phyloP scores from a whole-genome alignment of 2,888 invertebrate species.

The Parnassius apollo region DNA sequence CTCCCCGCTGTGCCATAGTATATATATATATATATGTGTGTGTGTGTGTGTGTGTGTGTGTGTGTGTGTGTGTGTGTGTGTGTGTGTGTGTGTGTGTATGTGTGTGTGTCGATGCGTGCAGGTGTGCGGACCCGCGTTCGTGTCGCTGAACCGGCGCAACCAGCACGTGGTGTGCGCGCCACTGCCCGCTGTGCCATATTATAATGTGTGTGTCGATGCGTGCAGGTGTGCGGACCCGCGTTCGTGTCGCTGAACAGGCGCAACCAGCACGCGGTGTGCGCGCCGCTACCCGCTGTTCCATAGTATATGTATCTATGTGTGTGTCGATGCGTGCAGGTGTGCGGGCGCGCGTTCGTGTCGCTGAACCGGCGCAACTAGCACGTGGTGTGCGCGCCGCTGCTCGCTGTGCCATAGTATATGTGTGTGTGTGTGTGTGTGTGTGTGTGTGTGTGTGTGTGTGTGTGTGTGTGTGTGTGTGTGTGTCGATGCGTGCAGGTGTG shows the following conservation, averaged over 20 bases:
- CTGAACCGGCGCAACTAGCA: conserved; percentile 70
- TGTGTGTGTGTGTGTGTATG: conserved; percentile 45
- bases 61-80: conserved; percentile 55
- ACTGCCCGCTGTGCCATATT: conserved; percentile 76
- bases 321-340: too few relatives aligned
- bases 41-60: conserved; percentile 55
- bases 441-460: conserved; percentile 66
- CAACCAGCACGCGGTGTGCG: conserved; percentile 64
- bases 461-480: conserved; percentile 38
- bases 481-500: too few relatives aligned
- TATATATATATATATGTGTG: too few relatives aligned
- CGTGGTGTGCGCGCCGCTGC: conserved; percentile 59
- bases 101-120: too few relatives aligned
- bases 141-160: conserved; percentile 65
- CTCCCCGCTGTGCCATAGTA: conserved; percentile 75
- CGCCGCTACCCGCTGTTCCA: conserved; percentile 72
- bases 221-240: too few relatives aligned
- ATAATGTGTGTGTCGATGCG: conserved; percentile 65
- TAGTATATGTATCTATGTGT: conserved; percentile 68
- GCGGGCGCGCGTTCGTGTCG: conserved; percentile 63
- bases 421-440: conserved; percentile 45
- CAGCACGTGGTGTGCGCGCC: conserved; percentile 63
- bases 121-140: too few relatives aligned
- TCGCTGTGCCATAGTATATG: conserved; percentile 76
- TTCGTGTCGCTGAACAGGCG: conserved; percentile 68